These are phyloP conservation scores for Acipenser transmontanus DNA, from an alignment of 2,797 vertebrate genomes.

Conservation along the genomic window DNA sequence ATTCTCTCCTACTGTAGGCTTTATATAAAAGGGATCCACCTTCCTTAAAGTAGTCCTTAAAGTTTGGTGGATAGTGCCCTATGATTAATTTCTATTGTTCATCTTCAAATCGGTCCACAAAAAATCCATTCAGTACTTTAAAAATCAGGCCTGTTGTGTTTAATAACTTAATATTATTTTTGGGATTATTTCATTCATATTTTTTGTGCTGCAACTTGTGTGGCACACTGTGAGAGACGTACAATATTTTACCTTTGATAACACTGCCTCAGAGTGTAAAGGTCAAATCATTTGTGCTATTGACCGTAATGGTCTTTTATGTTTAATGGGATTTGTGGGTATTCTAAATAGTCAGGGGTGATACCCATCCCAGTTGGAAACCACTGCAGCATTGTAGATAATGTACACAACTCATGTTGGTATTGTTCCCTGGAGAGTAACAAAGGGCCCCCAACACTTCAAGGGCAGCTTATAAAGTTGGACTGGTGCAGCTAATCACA, in stretches of 20 bases:
- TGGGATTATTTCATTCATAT: too few species aligned
- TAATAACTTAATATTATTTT: too few species aligned
- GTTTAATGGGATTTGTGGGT: conserved; percentile 17
- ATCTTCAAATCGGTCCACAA: too few species aligned
- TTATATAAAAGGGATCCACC: too few species aligned
- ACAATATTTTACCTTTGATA: conserved; percentile 40
- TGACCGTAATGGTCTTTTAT: not conserved
- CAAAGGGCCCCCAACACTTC: conserved; percentile 40
- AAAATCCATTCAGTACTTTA: too few species aligned
- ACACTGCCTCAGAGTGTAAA: conserved; percentile 33
- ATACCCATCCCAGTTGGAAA: not conserved
- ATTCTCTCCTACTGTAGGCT: too few species aligned
- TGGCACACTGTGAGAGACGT: conserved; percentile 12
- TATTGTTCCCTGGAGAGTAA: conserved; percentile 28
- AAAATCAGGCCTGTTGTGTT: too few species aligned
- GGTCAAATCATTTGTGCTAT: conserved; percentile 41
- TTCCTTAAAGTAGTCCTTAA: too few species aligned
- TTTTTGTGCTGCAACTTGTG: conserved; percentile 9
- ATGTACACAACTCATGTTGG: conserved; percentile 15
- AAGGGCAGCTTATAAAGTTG: conserved; percentile 38
- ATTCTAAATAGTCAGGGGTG: not conserved
- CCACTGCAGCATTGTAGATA: conserved; percentile 2
- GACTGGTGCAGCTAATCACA: conserved; percentile 31
- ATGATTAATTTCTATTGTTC: too few species aligned
- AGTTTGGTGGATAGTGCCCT: too few species aligned